Evolutionary conservation across 2,797 vertebrate genomes (phyloP).

Genomic region (Pseudochaenichthys georgianus): DNA sequence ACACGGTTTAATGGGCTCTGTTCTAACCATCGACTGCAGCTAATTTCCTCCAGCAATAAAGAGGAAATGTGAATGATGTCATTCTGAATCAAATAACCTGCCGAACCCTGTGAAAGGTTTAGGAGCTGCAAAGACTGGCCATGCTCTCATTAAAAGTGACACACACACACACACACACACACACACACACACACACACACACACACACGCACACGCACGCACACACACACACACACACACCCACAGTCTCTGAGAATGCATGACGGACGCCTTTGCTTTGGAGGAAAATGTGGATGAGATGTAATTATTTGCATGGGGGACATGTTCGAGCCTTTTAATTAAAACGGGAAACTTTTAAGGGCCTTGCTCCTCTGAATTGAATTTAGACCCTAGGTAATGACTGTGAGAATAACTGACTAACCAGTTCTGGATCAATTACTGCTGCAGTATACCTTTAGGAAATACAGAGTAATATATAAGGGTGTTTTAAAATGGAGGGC

Average conservation of each 20-base stretch:
- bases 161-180: background rate
- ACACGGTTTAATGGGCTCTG: conserved; percentile 36
- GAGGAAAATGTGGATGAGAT: conserved; percentile 62
- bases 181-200: background rate
- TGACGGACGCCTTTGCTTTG: conserved; percentile 41
- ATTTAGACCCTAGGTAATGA: conserved; percentile 74
- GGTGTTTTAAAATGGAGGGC: background rate
- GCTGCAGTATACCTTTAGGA: background rate
- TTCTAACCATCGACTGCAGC: conserved; percentile 41
- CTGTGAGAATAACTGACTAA: conserved; percentile 65
- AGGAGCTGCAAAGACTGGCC: conserved; percentile 24
- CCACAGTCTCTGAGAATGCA: background rate
- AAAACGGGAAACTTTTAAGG: conserved; percentile 75
- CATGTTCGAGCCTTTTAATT: conserved; percentile 75
- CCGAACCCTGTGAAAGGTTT: conserved; percentile 56
- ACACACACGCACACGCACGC: background rate
- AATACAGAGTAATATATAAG: background rate
- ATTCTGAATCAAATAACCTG: conserved; percentile 71
- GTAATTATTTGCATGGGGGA: conserved; percentile 78
- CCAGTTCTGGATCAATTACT: conserved; percentile 33
- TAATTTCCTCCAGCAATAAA: conserved; percentile 52
- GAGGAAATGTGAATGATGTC: conserved; percentile 62
- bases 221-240: background rate
- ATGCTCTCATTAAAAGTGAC: conserved; percentile 19
- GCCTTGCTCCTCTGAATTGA: conserved; percentile 47